Percentiles rank a stretch among this genome's conserved stretches.
These are phyloP conservation scores for Lycaena phlaeas DNA, from an alignment of 2,888 invertebrate species.

Conservation along the genomic window DNA sequence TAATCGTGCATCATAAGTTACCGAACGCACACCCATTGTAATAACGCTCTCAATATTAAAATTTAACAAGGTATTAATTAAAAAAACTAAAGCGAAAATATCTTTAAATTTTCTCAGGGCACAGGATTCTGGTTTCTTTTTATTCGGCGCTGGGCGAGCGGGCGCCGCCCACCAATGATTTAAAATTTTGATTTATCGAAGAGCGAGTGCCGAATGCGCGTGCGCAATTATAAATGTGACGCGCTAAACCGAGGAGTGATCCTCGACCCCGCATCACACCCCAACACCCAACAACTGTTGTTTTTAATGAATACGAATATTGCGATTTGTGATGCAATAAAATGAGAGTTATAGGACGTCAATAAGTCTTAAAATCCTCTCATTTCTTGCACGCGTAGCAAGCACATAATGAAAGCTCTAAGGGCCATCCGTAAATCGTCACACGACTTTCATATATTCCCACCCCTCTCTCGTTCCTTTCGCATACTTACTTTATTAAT, in stretches of 20 bases:
- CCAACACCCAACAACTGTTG: constrained; percentile 32
- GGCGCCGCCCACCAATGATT: constrained; percentile 70
- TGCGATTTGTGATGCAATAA: no score
- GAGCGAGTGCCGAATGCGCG: constrained; percentile 41
- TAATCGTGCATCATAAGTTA: constrained; percentile 66
- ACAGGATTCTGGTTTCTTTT: constrained; percentile 67
- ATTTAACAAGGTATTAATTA: constrained; percentile 74
- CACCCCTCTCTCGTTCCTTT: no score
- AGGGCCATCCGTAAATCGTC: no score
- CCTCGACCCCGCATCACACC: constrained; percentile 54
- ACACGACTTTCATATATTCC: no score
- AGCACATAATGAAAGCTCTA: no score
- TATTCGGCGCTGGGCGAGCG: constrained; percentile 66
- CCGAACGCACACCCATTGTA: constrained; percentile 70
- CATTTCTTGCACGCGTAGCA: no score
- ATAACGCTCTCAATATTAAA: constrained; percentile 72
- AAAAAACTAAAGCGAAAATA: constrained; percentile 71
- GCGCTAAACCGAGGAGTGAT: constrained; percentile 48
- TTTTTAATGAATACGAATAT: no score
- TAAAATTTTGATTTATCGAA: constrained; percentile 73
- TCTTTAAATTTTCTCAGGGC: constrained; percentile 70
- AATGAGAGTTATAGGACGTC: no score
- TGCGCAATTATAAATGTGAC: constrained; percentile 69
- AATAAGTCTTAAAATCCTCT: no score
- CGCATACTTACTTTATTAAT: no score